phyloP scores from a whole-genome alignment of 2,888 invertebrate species.

The Rutpela maculata region DNA sequence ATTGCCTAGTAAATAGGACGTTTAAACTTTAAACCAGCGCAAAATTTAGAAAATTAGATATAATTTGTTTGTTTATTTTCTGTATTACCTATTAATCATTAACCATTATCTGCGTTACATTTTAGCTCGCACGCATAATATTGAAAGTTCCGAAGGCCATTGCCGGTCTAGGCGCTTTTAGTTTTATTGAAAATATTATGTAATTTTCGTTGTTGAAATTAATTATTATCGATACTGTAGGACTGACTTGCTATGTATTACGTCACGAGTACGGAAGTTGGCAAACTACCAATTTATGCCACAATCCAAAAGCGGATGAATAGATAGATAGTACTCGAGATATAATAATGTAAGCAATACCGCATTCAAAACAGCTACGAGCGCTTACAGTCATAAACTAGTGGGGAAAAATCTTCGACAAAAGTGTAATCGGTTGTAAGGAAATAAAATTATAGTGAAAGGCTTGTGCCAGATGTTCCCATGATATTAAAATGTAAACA shows the following conservation, averaged over 20 bases:
- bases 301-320: conserved; percentile 1
- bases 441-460: neutral
- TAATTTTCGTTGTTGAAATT: neutral
- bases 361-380: neutral
- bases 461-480: neutral
- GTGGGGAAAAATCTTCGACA: neutral
- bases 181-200: neutral
- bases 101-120: neutral
- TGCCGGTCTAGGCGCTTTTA: neutral
- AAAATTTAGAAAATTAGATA: neutral
- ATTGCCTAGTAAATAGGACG: neutral
- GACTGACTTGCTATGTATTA: neutral
- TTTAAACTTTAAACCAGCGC: conserved; percentile 1
- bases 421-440: neutral
- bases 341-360: neutral
- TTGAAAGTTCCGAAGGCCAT: neutral
- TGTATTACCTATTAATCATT: neutral
- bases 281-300: neutral
- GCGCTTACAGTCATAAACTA: neutral
- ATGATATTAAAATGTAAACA: neutral
- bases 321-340: neutral
- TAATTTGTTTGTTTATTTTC: neutral
- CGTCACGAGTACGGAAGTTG: neutral
- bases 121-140: neutral
- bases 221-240: neutral